Base-by-base conservation (phyloP, 2,888 invertebrate species). In the Cephonodes hylas region DNA sequence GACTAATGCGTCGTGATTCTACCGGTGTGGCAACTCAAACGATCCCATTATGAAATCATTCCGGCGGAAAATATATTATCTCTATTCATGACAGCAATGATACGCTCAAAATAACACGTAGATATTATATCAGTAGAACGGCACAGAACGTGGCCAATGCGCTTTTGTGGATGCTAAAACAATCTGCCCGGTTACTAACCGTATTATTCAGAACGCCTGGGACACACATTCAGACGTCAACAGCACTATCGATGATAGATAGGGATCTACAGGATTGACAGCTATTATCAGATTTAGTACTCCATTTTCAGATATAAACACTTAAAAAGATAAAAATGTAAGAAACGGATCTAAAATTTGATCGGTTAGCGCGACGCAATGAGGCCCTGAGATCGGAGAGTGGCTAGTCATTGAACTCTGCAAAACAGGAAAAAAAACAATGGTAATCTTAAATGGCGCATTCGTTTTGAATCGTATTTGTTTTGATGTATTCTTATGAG, bases 351-450 rank as follows among this genome's bases (percentile, higher is more conserved):
- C 31, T 53, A 53, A 53, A 27, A 6, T 8, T 31, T 53, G 48
- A n/a, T 23, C 46, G 46, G 27, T 53, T 53, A 53, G 53, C 53
- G 10, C 53, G 27, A 53, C 53, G 53, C 31, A 31, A 27, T 1
- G 18, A 53, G 53, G 53, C 53, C 53, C 31, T 27, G 31, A 53
- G 53, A 18, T 53, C 56, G n/a, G 44, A 53, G 57, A 31, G 53
- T 56, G 7, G 38, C 42, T 61, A 61, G 61, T 61, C 61, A 57
- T 56, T 57, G 57, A 61, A 61, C 61, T 61, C 57, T 15, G 34
- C 15, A 44, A 53, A 53, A 53, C 31, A 53, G 18, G 53, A n/a
- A 53, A 53, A 53, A n/a, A 48, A 53, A 53, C 31, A 18, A 53
- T 53, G 53, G 27, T 53, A 53, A 31, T 53, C 31, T 31, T 53